Base-by-base conservation (phyloP, 2,797 vertebrate species). In the Sciurus carolinensis region DNA sequence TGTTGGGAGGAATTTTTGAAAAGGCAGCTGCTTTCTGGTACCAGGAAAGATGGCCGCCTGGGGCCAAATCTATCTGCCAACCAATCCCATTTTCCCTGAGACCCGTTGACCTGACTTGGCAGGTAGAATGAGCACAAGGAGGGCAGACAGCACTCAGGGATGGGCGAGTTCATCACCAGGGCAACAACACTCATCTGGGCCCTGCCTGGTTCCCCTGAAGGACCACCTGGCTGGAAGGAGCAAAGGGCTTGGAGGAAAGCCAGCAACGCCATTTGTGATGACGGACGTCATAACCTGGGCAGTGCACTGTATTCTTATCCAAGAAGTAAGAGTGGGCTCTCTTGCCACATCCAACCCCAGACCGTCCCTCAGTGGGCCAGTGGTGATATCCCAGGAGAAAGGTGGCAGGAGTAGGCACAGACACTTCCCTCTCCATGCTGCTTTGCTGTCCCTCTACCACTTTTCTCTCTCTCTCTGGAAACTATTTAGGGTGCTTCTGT, bases 231-330 rank as follows among this genome's bases (percentile, higher is more conserved):
- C 72, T 57, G 4, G 24, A 28, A 11, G 1, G 66, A 22, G 1
- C 9, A 26, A 15, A 18, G 44, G 13, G 0, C 20, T 14, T 5
- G 22, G 9, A 4, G 5, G 66, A 42, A 15, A n/a, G 52, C 36
- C 47, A 36, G 62, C 1, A 50, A 64, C 69, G 22, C 26, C 11
- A 24, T 24, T 0, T 1, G 81, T 1, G 33, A 10, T 1, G 15
- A 30, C 0, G 7, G 20, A 10, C 13, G 12, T 12, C 36, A 7
- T 7, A 10, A 7, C 59, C 22, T 5, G 2, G 18, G 33, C 3
- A 0, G 24, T 13, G 17, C 30, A 3, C 14, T 4, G 15, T 1
- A 0, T 5, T 44, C 62, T 66, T 28, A 22, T 1, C 50, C 39
- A 9, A 42, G 42, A 82, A n/a, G 17, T 14, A 11, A 47, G 69